Evolutionary conservation across 2,797 vertebrate genomes (phyloP), one percentile per base, ranked within the genome.

Genomic region (Peromyscus melanophrys): DNA sequence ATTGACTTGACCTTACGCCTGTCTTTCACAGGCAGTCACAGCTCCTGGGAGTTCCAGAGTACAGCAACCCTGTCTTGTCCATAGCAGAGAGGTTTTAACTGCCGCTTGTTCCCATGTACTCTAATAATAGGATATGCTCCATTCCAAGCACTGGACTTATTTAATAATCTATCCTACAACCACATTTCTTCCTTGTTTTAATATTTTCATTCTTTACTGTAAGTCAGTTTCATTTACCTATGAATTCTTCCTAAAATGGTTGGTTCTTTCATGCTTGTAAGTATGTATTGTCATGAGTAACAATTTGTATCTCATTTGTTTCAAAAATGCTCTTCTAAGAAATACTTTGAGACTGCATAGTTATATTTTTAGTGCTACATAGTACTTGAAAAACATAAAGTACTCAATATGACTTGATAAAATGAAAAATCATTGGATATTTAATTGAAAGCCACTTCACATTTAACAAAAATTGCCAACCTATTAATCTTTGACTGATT

Each of bases 401-500:
- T 34, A 65, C 12, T 84, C 14, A 76, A 1, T 46, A 80, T 83
- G 9, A 69, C 63, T 71, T 31, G 78, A 75, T 92, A 61, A 12
- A 59, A 95, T 25, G 55, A 49, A 73, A 31, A 61, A 96, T 8
- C 63, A 67, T 16, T 84, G 25, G n/a, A 34, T 67, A 23, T 80
- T 34, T 19, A 96, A 80, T 92, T 95, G 34, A 78, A 92, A 31
- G 37, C 1, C 2, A 8, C 87, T 94, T 88, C 9, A 1, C 7
- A 52, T 78, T 84, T 80, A 92, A 88, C 29, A 52, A 88, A 92
- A 84, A 80, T 81, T 19, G 3, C 17, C 25, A 37, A 49, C 21
- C 21, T 90, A 17, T 87, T 65, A 71, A 78, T 85, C 17, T 88
- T 46, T 81, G 67, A 81, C 19, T 55, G 17, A 78, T 88, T 92